Conservation (phyloP, 2,888 invertebrate species). For the Alcis repandata region DNA sequence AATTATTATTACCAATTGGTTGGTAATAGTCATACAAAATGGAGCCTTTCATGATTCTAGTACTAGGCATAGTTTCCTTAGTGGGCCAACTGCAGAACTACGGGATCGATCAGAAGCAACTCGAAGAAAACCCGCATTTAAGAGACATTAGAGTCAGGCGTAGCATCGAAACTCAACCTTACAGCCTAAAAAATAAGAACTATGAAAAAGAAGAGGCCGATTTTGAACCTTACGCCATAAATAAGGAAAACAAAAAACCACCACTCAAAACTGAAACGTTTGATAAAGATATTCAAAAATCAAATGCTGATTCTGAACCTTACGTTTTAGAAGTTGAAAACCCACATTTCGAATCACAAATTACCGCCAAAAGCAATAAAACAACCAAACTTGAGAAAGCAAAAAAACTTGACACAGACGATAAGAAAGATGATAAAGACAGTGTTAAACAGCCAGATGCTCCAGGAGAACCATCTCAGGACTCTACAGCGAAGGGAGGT, state of each 20-base stretch:
- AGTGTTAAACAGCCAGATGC: neutral
- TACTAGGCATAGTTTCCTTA: constrained; percentile 51
- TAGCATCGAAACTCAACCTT: constrained; percentile 21
- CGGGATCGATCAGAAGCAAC: constrained; percentile 47
- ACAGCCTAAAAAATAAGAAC: neutral
- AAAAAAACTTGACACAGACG: too few species aligned
- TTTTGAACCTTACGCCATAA: neutral
- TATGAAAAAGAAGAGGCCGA: neutral
- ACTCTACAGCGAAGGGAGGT: constrained; percentile 12
- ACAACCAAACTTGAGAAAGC: too few species aligned
- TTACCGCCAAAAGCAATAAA: too few species aligned
- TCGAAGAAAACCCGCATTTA: constrained; percentile 46
- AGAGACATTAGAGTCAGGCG: constrained; percentile 55
- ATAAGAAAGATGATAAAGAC: neutral
- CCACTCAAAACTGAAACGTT: neutral
- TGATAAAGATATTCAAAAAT: neutral
- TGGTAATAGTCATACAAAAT: constrained; percentile 2
- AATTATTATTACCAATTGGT: neutral
- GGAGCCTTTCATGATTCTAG: constrained; percentile 19
- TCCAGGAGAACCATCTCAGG: constrained; percentile 5
- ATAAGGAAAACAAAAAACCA: neutral
- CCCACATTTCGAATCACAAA: neutral
- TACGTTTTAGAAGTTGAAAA: neutral
- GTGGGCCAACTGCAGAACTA: constrained; percentile 54
- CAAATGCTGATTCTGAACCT: neutral